Evolutionary conservation across 2,113 vertebrate genomes (phyloP), one percentile per base, ranked within the genome.

Genomic region (Chaetodon auriga): DNA sequence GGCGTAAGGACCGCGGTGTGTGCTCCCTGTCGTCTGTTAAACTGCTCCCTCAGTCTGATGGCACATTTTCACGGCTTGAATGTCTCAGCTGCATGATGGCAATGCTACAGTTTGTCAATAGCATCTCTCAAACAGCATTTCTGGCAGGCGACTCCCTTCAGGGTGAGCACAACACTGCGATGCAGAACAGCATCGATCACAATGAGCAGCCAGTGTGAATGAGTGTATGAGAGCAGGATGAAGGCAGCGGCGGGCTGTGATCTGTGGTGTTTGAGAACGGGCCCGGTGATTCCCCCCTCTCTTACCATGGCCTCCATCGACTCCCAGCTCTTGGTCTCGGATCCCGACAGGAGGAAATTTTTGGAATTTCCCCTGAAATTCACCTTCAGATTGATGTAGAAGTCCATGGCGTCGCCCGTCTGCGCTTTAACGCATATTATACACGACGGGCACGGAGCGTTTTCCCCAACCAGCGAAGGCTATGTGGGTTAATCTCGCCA

Each of bases 271-370:
- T 16, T 53, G 25, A 23, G 14, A 61, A 15, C 71, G 53, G 79
- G 77, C 79, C 69, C 43, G 41, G 48, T 53, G 54, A 4, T 51
- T 13, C 61, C 16, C 66, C 19, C 8, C 75, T 36, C 51, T 72
- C 82, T 97, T 90, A 98, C 97, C 97, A 96, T 98, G 86, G 97
- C 97, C 94, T 99, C 97, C 83, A 99, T 95, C 43, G 97, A 97
- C 74, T 97, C 97, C 98, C 98, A 99, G 54, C 96, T 96, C 89
- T 96, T 97, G 82, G 90, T 96, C 86, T 94, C 94, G 15, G 97
- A 95, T 89, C 97, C 96, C 0, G 97, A 97, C 84, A 99, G 94
- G 51, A 97, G 90, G 60, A 96, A 94, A 91, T 93, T 95, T 86
- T 94, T 95, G 45, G 92, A 90, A 87, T 95, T 96, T 25, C 95